These are phyloP conservation scores for Potamarius usumacintae DNA, from an alignment of 2,113 vertebrate genomes.

Conservation along the genomic window DNA sequence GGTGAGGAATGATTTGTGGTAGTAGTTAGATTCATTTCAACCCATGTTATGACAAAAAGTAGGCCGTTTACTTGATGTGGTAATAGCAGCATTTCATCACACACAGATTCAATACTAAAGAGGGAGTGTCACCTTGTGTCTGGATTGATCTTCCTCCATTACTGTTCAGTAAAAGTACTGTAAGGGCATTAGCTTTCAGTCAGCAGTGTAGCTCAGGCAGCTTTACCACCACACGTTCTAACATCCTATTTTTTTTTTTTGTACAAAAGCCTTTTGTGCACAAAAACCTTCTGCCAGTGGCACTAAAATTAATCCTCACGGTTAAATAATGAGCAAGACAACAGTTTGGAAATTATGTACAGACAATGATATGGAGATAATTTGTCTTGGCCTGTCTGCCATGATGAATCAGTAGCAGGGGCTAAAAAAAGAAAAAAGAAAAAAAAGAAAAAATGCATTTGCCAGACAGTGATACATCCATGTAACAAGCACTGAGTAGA, in stretches of 20 bases:
- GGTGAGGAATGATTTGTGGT: background rate
- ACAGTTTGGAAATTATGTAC: background rate
- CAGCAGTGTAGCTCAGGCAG: background rate
- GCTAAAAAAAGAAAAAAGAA: background rate
- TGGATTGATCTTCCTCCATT: slow-evolving; percentile 26
- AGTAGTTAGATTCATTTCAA: slow-evolving; percentile 6
- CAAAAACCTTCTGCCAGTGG: background rate
- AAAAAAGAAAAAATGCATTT: background rate
- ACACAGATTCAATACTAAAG: background rate
- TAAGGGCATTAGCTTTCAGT: slow-evolving; percentile 17
- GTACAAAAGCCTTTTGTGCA: background rate
- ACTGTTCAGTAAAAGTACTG: background rate
- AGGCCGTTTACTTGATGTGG: slow-evolving; percentile 1
- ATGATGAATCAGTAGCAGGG: background rate
- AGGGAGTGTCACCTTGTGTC: background rate
- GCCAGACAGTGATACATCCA: background rate
- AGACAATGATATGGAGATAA: background rate
- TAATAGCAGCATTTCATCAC: slow-evolving; percentile 31
- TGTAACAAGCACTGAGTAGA: background rate
- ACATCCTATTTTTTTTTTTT: background rate
- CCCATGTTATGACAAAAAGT: slow-evolving; percentile 11
- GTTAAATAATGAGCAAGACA: background rate
- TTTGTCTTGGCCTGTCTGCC: background rate
- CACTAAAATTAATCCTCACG: background rate
- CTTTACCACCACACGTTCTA: background rate